Conservation (phyloP, 2,888 invertebrate species). For the Crematogaster levior region DNA sequence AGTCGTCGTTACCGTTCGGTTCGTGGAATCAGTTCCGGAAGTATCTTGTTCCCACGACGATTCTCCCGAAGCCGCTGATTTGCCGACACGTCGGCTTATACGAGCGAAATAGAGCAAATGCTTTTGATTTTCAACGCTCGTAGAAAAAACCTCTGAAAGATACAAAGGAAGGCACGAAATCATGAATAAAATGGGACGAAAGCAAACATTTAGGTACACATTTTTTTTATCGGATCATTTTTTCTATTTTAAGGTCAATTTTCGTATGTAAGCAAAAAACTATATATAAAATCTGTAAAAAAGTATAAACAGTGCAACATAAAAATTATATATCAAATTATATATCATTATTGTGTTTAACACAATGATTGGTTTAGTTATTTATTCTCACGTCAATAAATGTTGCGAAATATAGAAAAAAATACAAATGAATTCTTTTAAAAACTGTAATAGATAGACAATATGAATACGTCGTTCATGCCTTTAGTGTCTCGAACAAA, state of each 20-base stretch:
- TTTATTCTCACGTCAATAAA: neutral
- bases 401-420: neutral
- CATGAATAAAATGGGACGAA: constrained; percentile 41
- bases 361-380: neutral
- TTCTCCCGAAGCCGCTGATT: constrained; percentile 58
- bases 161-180: neutral
- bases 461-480: neutral
- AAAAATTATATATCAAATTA: neutral
- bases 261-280: neutral
- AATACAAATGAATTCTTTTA: neutral
- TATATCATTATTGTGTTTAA: neutral
- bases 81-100: constrained; percentile 31
- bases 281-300: neutral
- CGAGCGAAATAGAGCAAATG: constrained; percentile 19
- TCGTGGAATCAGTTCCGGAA: constrained; percentile 79
- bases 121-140: constrained; percentile 22
- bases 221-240: constrained; percentile 2
- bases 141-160: neutral
- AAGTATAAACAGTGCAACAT: neutral
- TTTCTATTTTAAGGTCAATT: neutral
- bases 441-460: neutral
- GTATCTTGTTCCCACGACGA: constrained; percentile 82
- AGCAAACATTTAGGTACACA: constrained; percentile 31
- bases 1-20: constrained; percentile 75
- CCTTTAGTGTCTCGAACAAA: neutral